phyloP scores from a whole-genome alignment of 2,888 invertebrate species.

The Epinotia ramella region DNA sequence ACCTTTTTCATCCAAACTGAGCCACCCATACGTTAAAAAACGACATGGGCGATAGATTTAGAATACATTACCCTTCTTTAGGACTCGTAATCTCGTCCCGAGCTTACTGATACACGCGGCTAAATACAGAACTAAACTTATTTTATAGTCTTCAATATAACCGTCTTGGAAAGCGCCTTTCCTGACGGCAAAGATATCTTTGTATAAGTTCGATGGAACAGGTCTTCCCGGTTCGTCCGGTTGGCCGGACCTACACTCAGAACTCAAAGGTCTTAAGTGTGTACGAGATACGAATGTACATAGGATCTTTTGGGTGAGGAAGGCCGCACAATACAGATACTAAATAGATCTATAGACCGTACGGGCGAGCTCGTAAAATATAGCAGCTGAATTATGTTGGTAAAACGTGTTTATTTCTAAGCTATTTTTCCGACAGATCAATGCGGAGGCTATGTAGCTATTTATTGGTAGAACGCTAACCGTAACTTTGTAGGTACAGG shows the following conservation, averaged over 20 bases:
- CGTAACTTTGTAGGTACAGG: neutral
- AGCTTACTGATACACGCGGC: slow-evolving; percentile 10
- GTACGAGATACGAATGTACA: neutral
- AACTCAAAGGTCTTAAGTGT: neutral
- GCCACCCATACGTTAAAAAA: slow-evolving; percentile 32
- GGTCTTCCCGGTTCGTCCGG: slow-evolving; percentile 38
- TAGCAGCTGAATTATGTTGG: slow-evolving; percentile 34
- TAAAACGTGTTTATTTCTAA: slow-evolving; percentile 1
- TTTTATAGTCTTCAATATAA: neutral
- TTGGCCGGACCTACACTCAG: neutral
- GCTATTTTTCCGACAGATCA: neutral
- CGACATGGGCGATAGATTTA: slow-evolving; percentile 34
- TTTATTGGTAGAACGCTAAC: neutral
- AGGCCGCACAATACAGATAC: slow-evolving; percentile 40
- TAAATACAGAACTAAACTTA: slow-evolving; percentile 3
- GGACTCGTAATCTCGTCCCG: slow-evolving; percentile 37
- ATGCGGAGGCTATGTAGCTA: neutral
- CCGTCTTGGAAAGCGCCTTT: neutral
- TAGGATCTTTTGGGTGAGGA: neutral
- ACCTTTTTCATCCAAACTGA: neutral
- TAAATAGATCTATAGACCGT: slow-evolving; percentile 42
- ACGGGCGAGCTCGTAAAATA: slow-evolving; percentile 32
- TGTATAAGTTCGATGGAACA: slow-evolving; percentile 40
- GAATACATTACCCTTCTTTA: slow-evolving; percentile 45
- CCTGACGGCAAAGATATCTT: slow-evolving; percentile 1